Conservation (phyloP, 1,140 invertebrate genomes). For the Drosophila nikananu region DNA sequence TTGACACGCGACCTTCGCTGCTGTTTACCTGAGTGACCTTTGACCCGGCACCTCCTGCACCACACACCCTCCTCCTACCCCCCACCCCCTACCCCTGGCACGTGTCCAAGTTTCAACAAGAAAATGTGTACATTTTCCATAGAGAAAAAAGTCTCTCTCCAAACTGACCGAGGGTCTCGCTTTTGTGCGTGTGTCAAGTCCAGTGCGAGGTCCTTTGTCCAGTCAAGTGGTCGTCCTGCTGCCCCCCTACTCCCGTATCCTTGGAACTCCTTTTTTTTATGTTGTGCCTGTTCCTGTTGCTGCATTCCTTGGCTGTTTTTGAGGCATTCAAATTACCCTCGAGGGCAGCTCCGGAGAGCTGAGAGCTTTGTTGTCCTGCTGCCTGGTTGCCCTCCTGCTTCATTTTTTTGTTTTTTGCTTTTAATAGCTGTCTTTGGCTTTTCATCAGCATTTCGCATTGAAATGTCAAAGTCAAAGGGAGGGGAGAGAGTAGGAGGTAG, state of each 20-base stretch:
- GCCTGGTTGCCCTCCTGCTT: conserved; percentile 26
- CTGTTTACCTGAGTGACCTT: conserved; percentile 45
- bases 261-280: conserved; percentile 10
- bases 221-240: conserved; percentile 60
- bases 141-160: conserved; percentile 3
- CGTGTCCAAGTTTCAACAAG: conserved; percentile 10
- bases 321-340: conserved; percentile 70
- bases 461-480: conserved; percentile 78
- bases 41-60: conserved; percentile 24
- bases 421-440: conserved; percentile 77
- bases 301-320: conserved; percentile 47
- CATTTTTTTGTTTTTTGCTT: conserved; percentile 39
- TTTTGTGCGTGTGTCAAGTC: conserved; percentile 80
- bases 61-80: background rate
- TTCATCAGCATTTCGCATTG: conserved; percentile 81
- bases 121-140: background rate
- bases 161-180: conserved; percentile 17
- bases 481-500: background rate
- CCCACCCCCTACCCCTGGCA: background rate
- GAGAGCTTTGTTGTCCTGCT: conserved; percentile 60
- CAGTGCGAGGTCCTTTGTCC: conserved; percentile 73
- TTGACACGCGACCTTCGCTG: conserved; percentile 31
- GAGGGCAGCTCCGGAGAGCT: conserved; percentile 66
- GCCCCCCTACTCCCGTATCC: background rate
- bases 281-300: background rate